Evolutionary conservation across 30 jellyfish, hydroid and myxozoan species (phyloP), one percentile per base, ranked within the genome.

Genomic region (Aurelia aurita complex sp. Pacific): DNA sequence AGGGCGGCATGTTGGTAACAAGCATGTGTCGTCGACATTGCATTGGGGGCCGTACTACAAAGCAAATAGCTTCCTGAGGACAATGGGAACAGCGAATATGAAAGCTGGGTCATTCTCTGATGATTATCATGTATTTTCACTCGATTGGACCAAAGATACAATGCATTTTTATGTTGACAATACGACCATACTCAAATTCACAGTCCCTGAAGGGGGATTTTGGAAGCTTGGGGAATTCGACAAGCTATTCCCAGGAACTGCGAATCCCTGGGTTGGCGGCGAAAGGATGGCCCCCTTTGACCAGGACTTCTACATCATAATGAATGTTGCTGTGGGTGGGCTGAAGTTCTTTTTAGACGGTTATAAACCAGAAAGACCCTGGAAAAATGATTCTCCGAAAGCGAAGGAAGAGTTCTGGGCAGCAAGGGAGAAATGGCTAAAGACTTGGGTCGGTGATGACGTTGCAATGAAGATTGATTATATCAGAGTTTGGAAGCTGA

Each of bases 281-380:
- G 77, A 46, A 18, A 83, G 85, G 35, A 76, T 90, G 92, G 97
- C 97, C 23, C 97, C 97, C 0, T 90, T 90, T 65, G 97, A 90
- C 73, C 92, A 90, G 57, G 89, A 90, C 18, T 90, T 90, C 50
- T 85, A 3, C 63, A 84, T 90, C 34, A 90, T 83, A 12, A 70
- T 90, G 86, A 90, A 90, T 74, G 88, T 85, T 10, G 97, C 97
- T 13, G 97, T 90, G 10, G 97, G 97, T 10, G 92, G 97, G 32
- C 68, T 75, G 50, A 81, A 79, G 35, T 89, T 81, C 81, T 90
- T 90, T 53, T 84, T 83, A 55, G 96, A 83, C 33, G 87, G 83
- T 51, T 85, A 53, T 46, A 19, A 9, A 36, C 97, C 95, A 1
- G 69, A 63, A 65, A 69, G 55, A 67, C 97, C 97, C 17, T 90